Percentiles rank a stretch among this genome's conserved stretches.
Conservation (phyloP, 2,888 invertebrate genomes). For the Cataglyphis livida region DNA sequence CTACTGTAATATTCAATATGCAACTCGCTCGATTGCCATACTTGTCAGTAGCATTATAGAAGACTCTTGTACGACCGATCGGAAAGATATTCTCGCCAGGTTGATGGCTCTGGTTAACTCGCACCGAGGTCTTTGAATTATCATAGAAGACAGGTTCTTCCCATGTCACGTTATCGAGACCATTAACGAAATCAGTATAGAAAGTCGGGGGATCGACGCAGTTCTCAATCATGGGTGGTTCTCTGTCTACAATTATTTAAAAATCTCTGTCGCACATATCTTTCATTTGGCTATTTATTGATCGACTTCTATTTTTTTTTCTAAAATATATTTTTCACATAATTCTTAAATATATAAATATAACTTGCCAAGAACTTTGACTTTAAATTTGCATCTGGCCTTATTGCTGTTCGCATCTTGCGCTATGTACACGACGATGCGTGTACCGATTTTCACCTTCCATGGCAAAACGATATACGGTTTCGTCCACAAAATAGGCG, state of each 20-base stretch:
- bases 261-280: not conserved
- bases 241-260: constrained; percentile 85
- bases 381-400: constrained; percentile 88
- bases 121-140: constrained; percentile 86
- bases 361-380: constrained; percentile 87
- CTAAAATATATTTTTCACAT: not conserved
- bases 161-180: constrained; percentile 87
- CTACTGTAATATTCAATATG: constrained; percentile 88
- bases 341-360: not conserved
- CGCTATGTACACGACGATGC: constrained; percentile 88
- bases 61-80: constrained; percentile 87
- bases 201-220: constrained; percentile 88
- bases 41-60: constrained; percentile 88
- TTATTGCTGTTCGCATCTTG: constrained; percentile 88
- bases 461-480: constrained; percentile 87
- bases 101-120: constrained; percentile 83
- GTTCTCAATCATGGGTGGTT: constrained; percentile 87
- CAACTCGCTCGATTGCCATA: constrained; percentile 88
- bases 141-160: constrained; percentile 88
- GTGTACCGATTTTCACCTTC: constrained; percentile 88
- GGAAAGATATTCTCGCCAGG: constrained; percentile 86
- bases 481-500: constrained; percentile 87
- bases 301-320: not conserved
- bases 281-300: not conserved
- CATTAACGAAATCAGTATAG: constrained; percentile 79